Evolutionary conservation across 2,888 invertebrate species (phyloP).

Genomic region (Drosophila monieri): DNA sequence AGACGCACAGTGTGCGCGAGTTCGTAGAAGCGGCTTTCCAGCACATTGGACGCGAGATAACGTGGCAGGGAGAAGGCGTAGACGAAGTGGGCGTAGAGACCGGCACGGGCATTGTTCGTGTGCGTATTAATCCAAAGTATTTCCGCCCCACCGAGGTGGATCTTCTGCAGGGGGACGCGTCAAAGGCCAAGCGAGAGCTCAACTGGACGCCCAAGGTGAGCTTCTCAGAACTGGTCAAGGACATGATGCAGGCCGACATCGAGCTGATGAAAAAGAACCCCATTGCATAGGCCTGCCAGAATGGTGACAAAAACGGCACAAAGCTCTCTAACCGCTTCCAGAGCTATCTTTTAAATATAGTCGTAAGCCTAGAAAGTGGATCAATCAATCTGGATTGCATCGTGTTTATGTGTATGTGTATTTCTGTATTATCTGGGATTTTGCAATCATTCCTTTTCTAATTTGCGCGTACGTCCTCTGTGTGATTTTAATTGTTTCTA

Average conservation of each 20-base stretch:
- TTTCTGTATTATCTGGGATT: slow-evolving; percentile 53
- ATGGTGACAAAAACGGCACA: slow-evolving; percentile 61
- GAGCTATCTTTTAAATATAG: slow-evolving; percentile 44
- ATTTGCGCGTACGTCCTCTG: slow-evolving; percentile 35
- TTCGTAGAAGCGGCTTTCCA: slow-evolving; percentile 97
- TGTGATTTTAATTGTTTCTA: slow-evolving; percentile 48
- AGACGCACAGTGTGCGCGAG: slow-evolving; percentile 96
- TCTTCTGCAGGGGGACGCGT: slow-evolving; percentile 95
- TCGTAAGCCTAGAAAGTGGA: slow-evolving; percentile 19
- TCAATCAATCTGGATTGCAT: slow-evolving; percentile 19
- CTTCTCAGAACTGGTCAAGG: slow-evolving; percentile 93
- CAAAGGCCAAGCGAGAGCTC: slow-evolving; percentile 93
- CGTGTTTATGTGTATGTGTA: slow-evolving; percentile 24
- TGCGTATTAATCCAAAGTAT: slow-evolving; percentile 96
- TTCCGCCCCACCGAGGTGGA: slow-evolving; percentile 99
- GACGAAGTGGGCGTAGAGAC: slow-evolving; percentile 91
- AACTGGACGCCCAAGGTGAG: slow-evolving; percentile 95
- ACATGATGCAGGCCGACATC: slow-evolving; percentile 97
- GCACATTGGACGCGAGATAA: slow-evolving; percentile 90
- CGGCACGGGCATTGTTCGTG: slow-evolving; percentile 89
- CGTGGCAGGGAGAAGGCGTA: slow-evolving; percentile 94
- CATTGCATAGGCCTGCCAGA: slow-evolving; percentile 86
- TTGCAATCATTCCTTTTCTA: slow-evolving; percentile 70
- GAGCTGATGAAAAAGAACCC: slow-evolving; percentile 96
- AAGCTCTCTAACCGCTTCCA: slow-evolving; percentile 46